Conservation (phyloP, 2,888 invertebrate species). For the Apamea epomidion region DNA sequence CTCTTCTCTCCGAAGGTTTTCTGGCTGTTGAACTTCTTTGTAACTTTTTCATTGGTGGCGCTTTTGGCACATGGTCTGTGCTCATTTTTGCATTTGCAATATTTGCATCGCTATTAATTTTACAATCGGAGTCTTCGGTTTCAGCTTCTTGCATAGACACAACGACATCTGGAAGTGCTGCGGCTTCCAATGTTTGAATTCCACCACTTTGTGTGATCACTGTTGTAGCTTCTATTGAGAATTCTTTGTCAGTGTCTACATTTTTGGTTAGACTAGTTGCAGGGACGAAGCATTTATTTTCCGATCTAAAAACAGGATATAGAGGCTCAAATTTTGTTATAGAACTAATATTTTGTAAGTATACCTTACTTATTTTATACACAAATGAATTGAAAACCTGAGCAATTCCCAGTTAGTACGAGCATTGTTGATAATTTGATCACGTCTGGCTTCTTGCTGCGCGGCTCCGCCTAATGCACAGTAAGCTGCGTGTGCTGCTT, state of each 20-base stretch:
- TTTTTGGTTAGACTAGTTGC: conserved; percentile 79
- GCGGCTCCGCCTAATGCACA: conserved; percentile 91
- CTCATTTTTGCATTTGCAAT: conserved; percentile 71
- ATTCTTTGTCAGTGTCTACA: conserved; percentile 80
- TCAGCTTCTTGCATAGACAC: conserved; percentile 78
- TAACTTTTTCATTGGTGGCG: conserved; percentile 77
- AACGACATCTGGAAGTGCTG: conserved; percentile 79
- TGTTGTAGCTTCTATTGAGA: conserved; percentile 75
- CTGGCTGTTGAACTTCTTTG: conserved; percentile 87
- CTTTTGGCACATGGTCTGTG: conserved; percentile 70
- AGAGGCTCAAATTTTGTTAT: not conserved
- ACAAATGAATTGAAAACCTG: conserved; percentile 72
- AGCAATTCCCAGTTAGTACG: conserved; percentile 96
- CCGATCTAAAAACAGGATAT: conserved; percentile 87
- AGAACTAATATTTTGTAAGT: not conserved
- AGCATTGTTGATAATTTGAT: conserved; percentile 96
- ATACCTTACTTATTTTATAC: not conserved
- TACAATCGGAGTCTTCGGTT: conserved; percentile 80
- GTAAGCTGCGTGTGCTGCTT: conserved; percentile 92
- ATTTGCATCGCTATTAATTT: conserved; percentile 77
- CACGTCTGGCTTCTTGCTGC: conserved; percentile 92
- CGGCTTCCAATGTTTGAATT: conserved; percentile 76
- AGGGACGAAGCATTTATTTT: conserved; percentile 90
- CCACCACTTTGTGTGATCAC: conserved; percentile 63
- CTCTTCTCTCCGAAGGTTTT: conserved; percentile 86